Evolutionary conservation across 2,113 vertebrate species (phyloP).

Genomic region (Clarias magur): DNA sequence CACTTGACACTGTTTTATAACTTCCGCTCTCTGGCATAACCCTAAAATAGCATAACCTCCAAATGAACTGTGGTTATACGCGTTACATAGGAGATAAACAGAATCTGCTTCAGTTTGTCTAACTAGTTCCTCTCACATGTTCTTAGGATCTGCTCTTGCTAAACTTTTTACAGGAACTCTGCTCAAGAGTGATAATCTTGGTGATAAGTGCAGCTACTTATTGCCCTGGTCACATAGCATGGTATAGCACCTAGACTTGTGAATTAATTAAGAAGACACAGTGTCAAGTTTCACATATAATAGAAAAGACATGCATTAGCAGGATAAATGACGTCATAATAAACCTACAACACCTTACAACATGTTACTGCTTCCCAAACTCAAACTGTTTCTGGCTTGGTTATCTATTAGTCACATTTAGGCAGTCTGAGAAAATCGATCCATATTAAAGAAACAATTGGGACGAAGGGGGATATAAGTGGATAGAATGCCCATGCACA

Average conservation of each 20-base stretch:
- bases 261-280: not conserved
- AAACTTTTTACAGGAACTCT: slow-evolving; percentile 1
- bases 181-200: slow-evolving; percentile 5
- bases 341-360: not conserved
- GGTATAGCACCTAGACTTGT: not conserved
- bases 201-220: not conserved
- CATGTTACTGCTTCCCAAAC: not conserved
- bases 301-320: not conserved
- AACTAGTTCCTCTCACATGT: slow-evolving; percentile 1
- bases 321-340: not conserved
- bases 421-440: not conserved
- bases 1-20: slow-evolving; percentile 22
- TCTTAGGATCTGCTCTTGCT: not conserved
- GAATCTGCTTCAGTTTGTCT: not conserved
- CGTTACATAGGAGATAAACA: slow-evolving; percentile 30
- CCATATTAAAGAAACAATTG: not conserved
- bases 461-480: not conserved
- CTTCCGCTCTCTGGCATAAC: slow-evolving; percentile 16
- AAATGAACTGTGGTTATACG: slow-evolving; percentile 27
- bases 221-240: not conserved
- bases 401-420: not conserved
- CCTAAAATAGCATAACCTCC: slow-evolving; percentile 21
- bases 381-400: not conserved
- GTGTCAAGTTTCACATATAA: not conserved
- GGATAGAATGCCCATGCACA: not conserved